Evolutionary conservation across 1,140 invertebrate species (phyloP).

Genomic region (Drosophila aff.): DNA sequence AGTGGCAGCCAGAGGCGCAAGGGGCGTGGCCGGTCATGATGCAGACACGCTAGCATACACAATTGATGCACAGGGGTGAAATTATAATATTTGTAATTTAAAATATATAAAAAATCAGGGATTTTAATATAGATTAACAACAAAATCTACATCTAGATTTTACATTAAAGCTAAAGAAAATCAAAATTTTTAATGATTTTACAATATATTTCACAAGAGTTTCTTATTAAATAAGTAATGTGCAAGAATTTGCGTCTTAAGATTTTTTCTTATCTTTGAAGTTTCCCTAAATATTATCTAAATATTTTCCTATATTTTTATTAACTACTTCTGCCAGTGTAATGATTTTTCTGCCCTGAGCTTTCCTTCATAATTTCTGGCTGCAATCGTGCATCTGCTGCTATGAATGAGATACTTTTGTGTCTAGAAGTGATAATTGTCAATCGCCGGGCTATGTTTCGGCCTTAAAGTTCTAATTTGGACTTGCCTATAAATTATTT

Average conservation of each 20-base stretch:
- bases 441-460: conserved; percentile 15
- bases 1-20: conserved; percentile 38
- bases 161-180: no score
- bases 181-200: neutral
- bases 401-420: conserved; percentile 36
- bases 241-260: no score
- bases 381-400: conserved; percentile 22
- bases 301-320: neutral
- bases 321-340: neutral
- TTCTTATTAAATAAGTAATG: neutral
- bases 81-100: neutral
- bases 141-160: neutral
- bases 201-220: neutral
- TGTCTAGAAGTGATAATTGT: conserved; percentile 40
- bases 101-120: neutral
- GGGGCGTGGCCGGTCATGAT: conserved; percentile 48
- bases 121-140: neutral
- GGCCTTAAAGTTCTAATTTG: conserved; percentile 42
- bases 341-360: neutral
- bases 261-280: no score
- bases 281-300: neutral
- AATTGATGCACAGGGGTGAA: conserved; percentile 20
- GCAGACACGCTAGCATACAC: conserved; percentile 46
- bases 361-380: conserved; percentile 10
- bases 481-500: conserved; percentile 40